Percentiles rank a stretch among this genome's conserved stretches.
Evolutionary conservation across 2,797 vertebrate species (phyloP).

Genomic region (Galaxias olidus): DNA sequence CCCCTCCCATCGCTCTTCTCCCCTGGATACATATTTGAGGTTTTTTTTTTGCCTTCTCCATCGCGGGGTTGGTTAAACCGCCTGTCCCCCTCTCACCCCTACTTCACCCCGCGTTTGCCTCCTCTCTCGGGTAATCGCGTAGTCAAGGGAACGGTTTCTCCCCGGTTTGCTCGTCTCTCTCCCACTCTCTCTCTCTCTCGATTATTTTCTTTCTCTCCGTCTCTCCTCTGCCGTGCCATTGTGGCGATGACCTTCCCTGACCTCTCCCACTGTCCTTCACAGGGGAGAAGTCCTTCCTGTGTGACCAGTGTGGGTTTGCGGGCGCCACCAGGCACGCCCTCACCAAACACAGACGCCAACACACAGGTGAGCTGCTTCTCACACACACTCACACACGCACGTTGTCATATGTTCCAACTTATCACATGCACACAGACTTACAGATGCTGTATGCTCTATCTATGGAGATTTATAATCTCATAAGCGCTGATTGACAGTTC

Average conservation of each 20-base stretch:
- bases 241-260: slow-evolving; percentile 1
- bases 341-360: slow-evolving; percentile 95
- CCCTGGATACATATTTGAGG: too few relatives aligned
- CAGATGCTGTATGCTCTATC: background rate
- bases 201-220: background rate
- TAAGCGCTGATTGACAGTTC: slow-evolving; percentile 46
- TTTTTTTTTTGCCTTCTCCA: slow-evolving; percentile 40
- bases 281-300: slow-evolving; percentile 99
- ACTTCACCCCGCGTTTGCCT: background rate
- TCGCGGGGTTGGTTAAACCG: slow-evolving; percentile 18
- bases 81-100: slow-evolving; percentile 13
- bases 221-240: background rate
- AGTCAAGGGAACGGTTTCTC: too few relatives aligned
- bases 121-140: background rate
- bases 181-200: background rate
- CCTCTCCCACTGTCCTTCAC: slow-evolving; percentile 43
- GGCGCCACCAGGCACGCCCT: slow-evolving; percentile 96
- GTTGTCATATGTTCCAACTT: background rate
- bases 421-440: slow-evolving; percentile 14
- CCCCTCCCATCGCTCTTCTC: slow-evolving; percentile 59
- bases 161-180: background rate
- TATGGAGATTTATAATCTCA: slow-evolving; percentile 21
- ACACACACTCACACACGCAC: slow-evolving; percentile 9
- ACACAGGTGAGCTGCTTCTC: slow-evolving; percentile 82
- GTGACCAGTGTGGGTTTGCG: slow-evolving; percentile 98